These are phyloP conservation scores for Bos indicus DNA, from an alignment of 2,113 vertebrate genomes.

Conservation along the genomic window DNA sequence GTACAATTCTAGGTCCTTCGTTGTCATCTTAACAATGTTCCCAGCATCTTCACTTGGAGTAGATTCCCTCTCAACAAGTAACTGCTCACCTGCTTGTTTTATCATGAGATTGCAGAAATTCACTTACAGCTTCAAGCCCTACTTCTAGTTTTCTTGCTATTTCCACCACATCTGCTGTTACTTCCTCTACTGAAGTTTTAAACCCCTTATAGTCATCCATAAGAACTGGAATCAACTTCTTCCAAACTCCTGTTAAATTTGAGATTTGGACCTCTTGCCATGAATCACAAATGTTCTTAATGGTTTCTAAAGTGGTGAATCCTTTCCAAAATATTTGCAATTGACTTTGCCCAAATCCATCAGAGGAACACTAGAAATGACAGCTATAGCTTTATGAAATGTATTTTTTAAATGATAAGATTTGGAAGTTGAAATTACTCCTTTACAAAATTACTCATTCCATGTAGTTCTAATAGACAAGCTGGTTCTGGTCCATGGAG, in stretches of 20 bases:
- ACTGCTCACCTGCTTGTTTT: not conserved
- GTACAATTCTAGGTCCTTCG: not conserved
- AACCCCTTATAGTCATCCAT: not conserved
- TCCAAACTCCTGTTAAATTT: not conserved
- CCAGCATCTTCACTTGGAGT: not conserved
- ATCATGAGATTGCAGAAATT: not conserved
- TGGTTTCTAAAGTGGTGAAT: not conserved
- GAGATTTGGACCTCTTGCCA: not conserved
- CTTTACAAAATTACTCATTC: not conserved
- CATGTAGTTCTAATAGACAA: not conserved
- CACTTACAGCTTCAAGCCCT: not conserved
- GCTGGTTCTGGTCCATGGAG: not conserved
- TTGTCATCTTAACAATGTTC: not conserved
- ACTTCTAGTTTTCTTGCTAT: not conserved
- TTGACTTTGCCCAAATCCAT: not conserved
- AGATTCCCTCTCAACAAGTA: not conserved
- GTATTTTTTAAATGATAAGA: not conserved
- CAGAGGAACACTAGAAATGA: not conserved
- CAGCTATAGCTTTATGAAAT: not conserved
- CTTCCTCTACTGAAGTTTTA: not conserved
- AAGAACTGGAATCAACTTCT: not conserved
- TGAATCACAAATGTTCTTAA: not conserved
- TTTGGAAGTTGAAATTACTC: not conserved
- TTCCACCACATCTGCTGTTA: not conserved
- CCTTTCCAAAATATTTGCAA: not conserved